Base-by-base conservation (phyloP, 2,113 vertebrate genomes). In the Caranx melampygus region DNA sequence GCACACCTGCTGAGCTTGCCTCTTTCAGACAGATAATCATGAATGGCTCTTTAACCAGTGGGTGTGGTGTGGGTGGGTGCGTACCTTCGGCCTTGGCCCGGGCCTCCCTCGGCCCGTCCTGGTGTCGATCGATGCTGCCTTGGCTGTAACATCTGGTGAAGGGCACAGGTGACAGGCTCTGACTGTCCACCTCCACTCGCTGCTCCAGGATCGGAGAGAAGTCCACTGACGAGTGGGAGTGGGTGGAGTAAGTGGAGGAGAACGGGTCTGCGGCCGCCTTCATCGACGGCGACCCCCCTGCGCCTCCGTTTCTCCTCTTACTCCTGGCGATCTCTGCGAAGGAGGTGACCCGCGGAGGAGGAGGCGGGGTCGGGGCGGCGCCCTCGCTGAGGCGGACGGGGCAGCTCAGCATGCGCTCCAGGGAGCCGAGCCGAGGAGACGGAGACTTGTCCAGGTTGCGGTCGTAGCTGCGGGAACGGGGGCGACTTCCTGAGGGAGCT, bases 391-490 rank as follows among this genome's bases (percentile, higher is more conserved):
- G 93, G 63, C 97, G 95, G 13, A 98, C 95, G 0, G 97, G 98
- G 83, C 98, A 99, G 91, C 98, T 99, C 83, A 99, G 85, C 98
- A 99, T 98, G 54, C 97, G 96, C 86, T 99, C 98, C 89, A 98
- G 87, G 0, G 98, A 96, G 6, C 97, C 96, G 55, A 97, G 90
- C 4, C 95, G 94, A 9, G 90, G 89, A 0, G 95, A 72, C 1
- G 96, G 96, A 61, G 95, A 96, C 81, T 95, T 95, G 81, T 97
- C 96, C 63, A 99, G 94, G 91, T 96, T 95, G 69, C 97, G 97
- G n/a, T 99, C 98, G 0, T 98, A 99, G 93, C 98, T 99, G 51
- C 97, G 95, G 18, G 98, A 99, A 10, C 97, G 97, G 0, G 87
- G 90, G 0, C 92, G 91, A 33, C 94, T 92, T 3, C 95, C 95